Evolutionary conservation across 1,140 invertebrate genomes (phyloP), one percentile per base, ranked within the genome.

Genomic region (Chironomus striatipennis): DNA sequence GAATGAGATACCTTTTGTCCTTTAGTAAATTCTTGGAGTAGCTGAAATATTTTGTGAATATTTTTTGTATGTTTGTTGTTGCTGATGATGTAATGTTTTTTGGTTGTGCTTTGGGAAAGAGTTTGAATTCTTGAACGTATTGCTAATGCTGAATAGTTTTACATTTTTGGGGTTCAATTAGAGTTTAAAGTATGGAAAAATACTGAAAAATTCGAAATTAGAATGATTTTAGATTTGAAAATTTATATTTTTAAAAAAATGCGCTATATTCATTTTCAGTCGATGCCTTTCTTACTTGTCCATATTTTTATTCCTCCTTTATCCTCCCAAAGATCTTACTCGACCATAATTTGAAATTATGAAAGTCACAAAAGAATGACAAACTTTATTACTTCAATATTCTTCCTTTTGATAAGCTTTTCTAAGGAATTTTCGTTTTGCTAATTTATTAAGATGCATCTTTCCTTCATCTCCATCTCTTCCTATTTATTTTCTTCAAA

Each of bases 341-440:
- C 12, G n/a, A 57, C 47, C 9, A 57, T 57, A 57, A 57, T 57
- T 5, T 57, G n/a, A 57, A 57, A 57, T n/a, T 57, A 57, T 57
- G 47, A 57, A 57, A n/a, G 12, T 57, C 47, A 57, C 47, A 57
- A 57, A 57, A 57, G 47, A 57, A 57, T 57, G 47, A n/a, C n/a
- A 57, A 15, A 57, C 47, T 57, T 57, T 57, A 57, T 57, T n/a
- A 15, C 47, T 57, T 57, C 47, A 57, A 57, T 57, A n/a, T 15
- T 12, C 47, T 57, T 34, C 24, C 24, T 34, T 34, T 34, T 34
- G 24, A 34, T 34, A 34, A 34, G 24, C 5, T 34, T 34, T 34
- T 34, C n/a, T 15, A 57, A 57, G 47, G 47, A n/a, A n/a, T 15
- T 57, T 12, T 5, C 47, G 12, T 57, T 57, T 57, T 15, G 15